phyloP scores from a whole-genome alignment of 2,888 invertebrate species.

The Hedychridium roseum region DNA sequence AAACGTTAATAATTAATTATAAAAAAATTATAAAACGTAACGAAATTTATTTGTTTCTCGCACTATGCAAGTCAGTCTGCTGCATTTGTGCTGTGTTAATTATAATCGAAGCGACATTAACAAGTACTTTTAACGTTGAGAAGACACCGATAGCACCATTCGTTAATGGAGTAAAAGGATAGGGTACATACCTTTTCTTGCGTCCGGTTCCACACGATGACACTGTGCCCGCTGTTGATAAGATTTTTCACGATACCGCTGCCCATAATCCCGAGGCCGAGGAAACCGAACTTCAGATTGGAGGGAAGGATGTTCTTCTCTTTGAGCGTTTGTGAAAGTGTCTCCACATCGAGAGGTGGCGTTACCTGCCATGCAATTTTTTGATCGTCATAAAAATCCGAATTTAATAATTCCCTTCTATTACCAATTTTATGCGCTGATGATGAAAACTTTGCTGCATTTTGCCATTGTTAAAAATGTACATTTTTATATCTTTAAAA shows the following conservation, averaged over 20 bases:
- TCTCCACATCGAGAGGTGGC: constrained; percentile 79
- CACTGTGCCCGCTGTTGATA: constrained; percentile 91
- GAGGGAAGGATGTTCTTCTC: constrained; percentile 89
- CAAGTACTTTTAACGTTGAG: neutral
- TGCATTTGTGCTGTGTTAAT: too few species aligned
- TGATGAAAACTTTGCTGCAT: neutral
- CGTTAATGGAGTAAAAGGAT: too few species aligned
- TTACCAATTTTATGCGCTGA: neutral
- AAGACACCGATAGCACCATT: too few species aligned
- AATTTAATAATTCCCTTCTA: neutral
- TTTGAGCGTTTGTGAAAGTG: constrained; percentile 78
- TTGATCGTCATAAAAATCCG: neutral
- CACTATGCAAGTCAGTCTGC: too few species aligned
- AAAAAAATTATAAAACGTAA: too few species aligned
- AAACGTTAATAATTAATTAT: too few species aligned
- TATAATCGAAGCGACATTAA: too few species aligned
- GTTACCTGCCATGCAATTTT: constrained; percentile 67
- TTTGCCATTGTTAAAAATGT: neutral
- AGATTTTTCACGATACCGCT: constrained; percentile 94
- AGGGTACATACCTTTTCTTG: constrained; percentile 80
- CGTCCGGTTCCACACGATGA: constrained; percentile 93
- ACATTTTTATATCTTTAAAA: constrained; percentile 5
- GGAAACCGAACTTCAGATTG: constrained; percentile 88
- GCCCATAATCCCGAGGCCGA: constrained; percentile 96
- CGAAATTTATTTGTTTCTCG: too few species aligned